phyloP scores from a whole-genome alignment of 1,140 invertebrate species.

The Ptiloglossa arizonensis region DNA sequence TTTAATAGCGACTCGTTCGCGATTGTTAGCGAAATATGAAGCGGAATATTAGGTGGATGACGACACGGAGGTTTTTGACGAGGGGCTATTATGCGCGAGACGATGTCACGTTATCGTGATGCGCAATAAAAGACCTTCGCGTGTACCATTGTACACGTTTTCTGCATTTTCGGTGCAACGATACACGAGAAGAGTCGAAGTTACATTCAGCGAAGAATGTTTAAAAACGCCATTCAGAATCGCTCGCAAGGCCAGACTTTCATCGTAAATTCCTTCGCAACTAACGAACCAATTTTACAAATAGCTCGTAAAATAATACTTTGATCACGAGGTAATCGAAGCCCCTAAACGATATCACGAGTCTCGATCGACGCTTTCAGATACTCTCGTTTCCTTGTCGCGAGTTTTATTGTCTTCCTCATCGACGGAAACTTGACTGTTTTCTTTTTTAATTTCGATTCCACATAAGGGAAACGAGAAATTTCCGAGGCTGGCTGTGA shows the following conservation, averaged over 20 bases:
- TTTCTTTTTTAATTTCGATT: not conserved
- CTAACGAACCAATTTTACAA: not conserved
- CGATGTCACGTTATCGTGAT: constrained; percentile 16
- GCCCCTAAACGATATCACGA: not conserved
- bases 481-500: constrained; percentile 4
- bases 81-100: constrained; percentile 17
- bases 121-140: not conserved
- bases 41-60: not conserved
- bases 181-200: not conserved
- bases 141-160: not conserved
- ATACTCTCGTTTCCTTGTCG: not conserved
- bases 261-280: too few relatives aligned
- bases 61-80: not conserved
- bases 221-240: not conserved
- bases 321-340: not conserved
- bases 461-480: not conserved
- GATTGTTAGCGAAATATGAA: constrained; percentile 11
- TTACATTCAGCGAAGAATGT: not conserved
- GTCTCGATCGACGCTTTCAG: not conserved
- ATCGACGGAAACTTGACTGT: not conserved
- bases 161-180: not conserved
- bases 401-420: constrained; percentile 1
- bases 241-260: too few relatives aligned
- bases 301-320: not conserved
- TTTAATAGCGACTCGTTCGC: not conserved